These are phyloP conservation scores for Fistularia tabacaria DNA, from an alignment of 2,797 vertebrate genomes.

Conservation along the genomic window DNA sequence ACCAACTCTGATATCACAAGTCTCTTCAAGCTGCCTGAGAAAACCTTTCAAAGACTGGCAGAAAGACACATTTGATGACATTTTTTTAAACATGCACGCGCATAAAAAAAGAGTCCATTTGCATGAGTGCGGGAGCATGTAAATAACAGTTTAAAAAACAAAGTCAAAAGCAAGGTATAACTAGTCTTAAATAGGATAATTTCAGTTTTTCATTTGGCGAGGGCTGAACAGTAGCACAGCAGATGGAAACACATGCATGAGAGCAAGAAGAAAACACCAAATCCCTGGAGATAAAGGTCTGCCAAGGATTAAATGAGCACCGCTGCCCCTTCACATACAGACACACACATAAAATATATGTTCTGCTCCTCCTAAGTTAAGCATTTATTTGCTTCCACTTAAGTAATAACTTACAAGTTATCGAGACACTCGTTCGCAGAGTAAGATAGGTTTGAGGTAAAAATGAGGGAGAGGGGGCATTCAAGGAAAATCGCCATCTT, in stretches of 20 bases:
- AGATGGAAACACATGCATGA: conserved; percentile 5
- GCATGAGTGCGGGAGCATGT: no score
- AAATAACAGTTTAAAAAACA: no score
- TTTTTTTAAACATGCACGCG: no score
- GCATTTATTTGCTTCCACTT: no score
- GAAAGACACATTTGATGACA: neutral
- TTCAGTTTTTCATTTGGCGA: conserved; percentile 2
- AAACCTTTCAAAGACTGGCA: no score
- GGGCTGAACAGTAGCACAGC: neutral
- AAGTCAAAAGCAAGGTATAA: no score
- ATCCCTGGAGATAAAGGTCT: conserved; percentile 1
- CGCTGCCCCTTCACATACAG: conserved; percentile 1
- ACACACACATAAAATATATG: conserved; percentile 1
- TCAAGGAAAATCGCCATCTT: conserved; percentile 2
- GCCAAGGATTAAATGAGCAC: conserved; percentile 23
- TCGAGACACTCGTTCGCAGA: no score
- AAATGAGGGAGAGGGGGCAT: neutral
- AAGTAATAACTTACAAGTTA: no score
- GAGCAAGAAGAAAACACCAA: neutral
- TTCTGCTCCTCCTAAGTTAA: conserved; percentile 29
- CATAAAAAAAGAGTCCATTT: no score
- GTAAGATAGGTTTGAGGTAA: neutral
- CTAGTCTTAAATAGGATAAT: neutral
- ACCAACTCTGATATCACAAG: no score
- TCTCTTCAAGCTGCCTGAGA: no score